Evolutionary conservation across 2,797 vertebrate species (phyloP).

Genomic region (Cryptoblepharus egeriae): DNA sequence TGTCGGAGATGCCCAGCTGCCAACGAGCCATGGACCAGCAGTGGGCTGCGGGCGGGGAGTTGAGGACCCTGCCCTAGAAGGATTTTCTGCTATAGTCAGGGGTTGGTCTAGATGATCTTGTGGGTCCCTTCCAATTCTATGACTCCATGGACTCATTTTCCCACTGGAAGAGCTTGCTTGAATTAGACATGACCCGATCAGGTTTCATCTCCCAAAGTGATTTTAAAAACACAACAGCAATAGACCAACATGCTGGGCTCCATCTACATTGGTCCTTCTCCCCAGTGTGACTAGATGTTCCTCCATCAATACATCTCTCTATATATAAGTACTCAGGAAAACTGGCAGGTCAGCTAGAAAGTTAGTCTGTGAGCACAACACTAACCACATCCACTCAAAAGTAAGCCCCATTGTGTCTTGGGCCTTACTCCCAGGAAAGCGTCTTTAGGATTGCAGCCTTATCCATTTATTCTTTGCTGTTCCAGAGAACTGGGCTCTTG

Average conservation of each 20-base stretch:
- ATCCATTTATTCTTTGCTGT: neutral
- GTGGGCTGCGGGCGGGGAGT: too few species aligned
- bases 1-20: too few species aligned
- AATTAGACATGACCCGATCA: conserved; percentile 63
- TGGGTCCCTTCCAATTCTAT: too few species aligned
- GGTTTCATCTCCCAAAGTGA: conserved; percentile 45
- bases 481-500: neutral
- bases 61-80: too few species aligned
- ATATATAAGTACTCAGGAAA: neutral
- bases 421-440: too few species aligned
- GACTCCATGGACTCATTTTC: conserved; percentile 45
- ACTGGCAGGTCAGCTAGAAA: too few species aligned
- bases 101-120: too few species aligned
- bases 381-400: neutral
- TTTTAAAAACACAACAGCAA: conserved; percentile 26
- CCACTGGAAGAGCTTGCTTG: conserved; percentile 54
- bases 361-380: too few species aligned
- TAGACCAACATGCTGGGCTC: conserved; percentile 44
- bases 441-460: too few species aligned
- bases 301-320: neutral
- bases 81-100: too few species aligned
- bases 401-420: too few species aligned
- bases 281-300: neutral
- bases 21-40: too few species aligned
- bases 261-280: conserved; percentile 22